Evolutionary conservation across 2,888 invertebrate genomes (phyloP), one percentile per base, ranked within the genome.

Genomic region (Pristionchus entomophagus): DNA sequence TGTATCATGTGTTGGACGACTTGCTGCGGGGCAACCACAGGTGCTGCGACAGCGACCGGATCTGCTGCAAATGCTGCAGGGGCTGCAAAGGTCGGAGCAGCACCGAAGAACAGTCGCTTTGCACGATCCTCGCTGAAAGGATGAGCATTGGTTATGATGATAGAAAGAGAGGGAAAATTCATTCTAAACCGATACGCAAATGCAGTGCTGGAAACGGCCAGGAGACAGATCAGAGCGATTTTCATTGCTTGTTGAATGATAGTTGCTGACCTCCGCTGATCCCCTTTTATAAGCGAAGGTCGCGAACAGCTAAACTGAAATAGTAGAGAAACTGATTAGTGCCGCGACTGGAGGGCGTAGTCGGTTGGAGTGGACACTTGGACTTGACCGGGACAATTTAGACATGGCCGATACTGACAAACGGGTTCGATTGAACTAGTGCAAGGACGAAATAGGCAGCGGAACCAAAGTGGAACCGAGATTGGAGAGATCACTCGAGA

Each of bases 1-100:
- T n/a, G n/a, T n/a, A n/a, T n/a, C n/a, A n/a, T n/a, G n/a, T n/a
- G n/a, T n/a, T 49, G 78, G 49, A 78, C 49, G n/a, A 78, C 78
- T 78, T 45, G 78, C 26, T 78, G 78, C 10, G 78, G 78, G 12
- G 49, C 78, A 6, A 78, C 78, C 8, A 78, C 49, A 17, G 78
- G 78, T 29, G 78, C 78, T 17, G 78, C 10, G 8, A 49, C 45
- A 29, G 49, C 78, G 19, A 78, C 78, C 29, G 78, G 78, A 78
- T 45, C 78, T 78, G 49, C 78, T 78, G 78, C 45, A 49, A 49
- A n/a, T 32, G 78, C 49, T 49, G 78, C 78, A 49, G 49, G 78
- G 32, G 78, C 78, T 49, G 78, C 49, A 19, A 45, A 45, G 29
- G 26, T 49, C 35, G 49, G 29, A 26, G 49, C 4, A 17, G 78